Base-by-base conservation (phyloP, 2,888 invertebrate species). In the Tolmerus cingulatus region DNA sequence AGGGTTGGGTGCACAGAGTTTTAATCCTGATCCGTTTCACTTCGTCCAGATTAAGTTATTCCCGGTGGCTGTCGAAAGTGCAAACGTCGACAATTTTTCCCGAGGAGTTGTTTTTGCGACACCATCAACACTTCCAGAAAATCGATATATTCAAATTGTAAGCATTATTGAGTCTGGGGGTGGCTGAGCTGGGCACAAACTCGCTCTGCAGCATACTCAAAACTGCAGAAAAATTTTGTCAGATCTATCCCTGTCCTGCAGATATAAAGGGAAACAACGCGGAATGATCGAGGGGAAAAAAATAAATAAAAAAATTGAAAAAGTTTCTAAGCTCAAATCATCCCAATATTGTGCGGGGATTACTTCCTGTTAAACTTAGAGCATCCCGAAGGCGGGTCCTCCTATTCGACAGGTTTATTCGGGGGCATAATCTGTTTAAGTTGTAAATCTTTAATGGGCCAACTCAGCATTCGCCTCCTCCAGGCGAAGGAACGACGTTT, bases 281-380 rank as follows among this genome's bases (percentile, higher is more conserved):
- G 82, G 19, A 82, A 79, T 66, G 82, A 84, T 23, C 82, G 82
- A 16, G 74, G 43, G 74, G 16, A 37, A 34, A 27, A 76, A 76
- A 27, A n/a, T 12, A 23, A 30, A 5, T 1, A 76, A 74, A 85
- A 85, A 85, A 85, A 85, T 85, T 85, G 85, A 85, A 85, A 85
- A 85, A 85, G 74, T 85, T 85, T 85, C 74, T 85, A 85, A 85
- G 85, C 85, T 85, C 74, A 85, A 85, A 85, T 85, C 74, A 85
- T 85, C 85, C 85, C 85, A 74, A 85, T 85, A 85, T 85, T 85
- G 85, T 43, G 43, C 74, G 74, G 66, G 46, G 85, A 85, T 85
- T 85, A 85, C 85, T 85, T 85, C 43, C 43, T 85, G 74, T 74
- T 85, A 74, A 85, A 85, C 74, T 85, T 74, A 74, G 30, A 85